Conservation (phyloP, 2,797 vertebrate species). For the Ptychobarbus kaznakovi region DNA sequence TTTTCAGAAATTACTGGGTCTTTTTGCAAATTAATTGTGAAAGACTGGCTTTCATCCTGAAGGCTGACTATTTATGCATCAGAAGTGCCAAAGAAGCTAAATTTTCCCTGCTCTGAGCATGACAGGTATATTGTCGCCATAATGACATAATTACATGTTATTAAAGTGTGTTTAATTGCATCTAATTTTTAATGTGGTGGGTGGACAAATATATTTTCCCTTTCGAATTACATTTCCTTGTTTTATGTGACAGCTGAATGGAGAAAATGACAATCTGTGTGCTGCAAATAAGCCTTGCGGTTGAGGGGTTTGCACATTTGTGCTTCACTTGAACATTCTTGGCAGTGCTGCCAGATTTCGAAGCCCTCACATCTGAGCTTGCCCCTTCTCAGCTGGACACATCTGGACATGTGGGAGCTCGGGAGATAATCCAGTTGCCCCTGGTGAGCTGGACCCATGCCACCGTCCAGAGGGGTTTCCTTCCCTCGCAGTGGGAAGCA, state of each 20-base stretch:
- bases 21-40: conserved; percentile 21
- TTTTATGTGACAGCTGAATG: conserved; percentile 41
- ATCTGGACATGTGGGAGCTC: conserved; percentile 28
- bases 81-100: conserved; percentile 28
- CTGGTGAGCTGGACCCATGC: conserved; percentile 42
- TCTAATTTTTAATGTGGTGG: conserved; percentile 36
- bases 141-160: conserved; percentile 42
- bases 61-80: conserved; percentile 37
- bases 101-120: conserved; percentile 19
- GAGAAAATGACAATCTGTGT: conserved; percentile 14
- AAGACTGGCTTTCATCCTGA: conserved; percentile 38
- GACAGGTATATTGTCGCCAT: conserved; percentile 46
- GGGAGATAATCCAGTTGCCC: conserved; percentile 47
- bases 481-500: conserved; percentile 46
- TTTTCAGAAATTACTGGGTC: conserved; percentile 5
- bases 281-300: conserved; percentile 13
- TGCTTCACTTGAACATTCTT: conserved; percentile 17
- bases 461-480: conserved; percentile 45
- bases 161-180: conserved; percentile 43
- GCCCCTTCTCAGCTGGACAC: conserved; percentile 40
- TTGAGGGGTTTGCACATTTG: background rate
- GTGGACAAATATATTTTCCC: conserved; percentile 38
- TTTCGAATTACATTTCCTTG: conserved; percentile 29
- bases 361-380: conserved; percentile 16
- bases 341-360: conserved; percentile 9